Conservation (phyloP, 2,797 vertebrate species). For the Echiichthys vipera region DNA sequence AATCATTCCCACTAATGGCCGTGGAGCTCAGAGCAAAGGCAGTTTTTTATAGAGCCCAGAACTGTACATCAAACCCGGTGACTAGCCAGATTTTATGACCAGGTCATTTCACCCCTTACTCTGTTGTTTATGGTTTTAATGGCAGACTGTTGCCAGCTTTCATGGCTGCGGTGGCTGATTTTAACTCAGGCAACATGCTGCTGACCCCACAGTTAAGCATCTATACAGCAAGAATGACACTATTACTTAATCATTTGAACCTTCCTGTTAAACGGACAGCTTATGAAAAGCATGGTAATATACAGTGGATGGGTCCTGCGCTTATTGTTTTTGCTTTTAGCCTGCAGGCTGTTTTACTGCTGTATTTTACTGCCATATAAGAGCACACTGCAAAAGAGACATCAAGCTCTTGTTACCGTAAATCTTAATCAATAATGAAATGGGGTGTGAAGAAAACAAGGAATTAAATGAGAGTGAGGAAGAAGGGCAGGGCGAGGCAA, state of each 20-base stretch:
- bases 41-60: constrained; percentile 70
- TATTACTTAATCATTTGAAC: constrained; percentile 45
- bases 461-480: constrained; percentile 38
- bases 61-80: constrained; percentile 80
- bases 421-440: constrained; percentile 70
- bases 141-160: constrained; percentile 71
- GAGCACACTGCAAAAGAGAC: constrained; percentile 51
- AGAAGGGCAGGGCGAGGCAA: constrained; percentile 7
- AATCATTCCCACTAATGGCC: constrained; percentile 82
- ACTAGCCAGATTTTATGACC: constrained; percentile 72
- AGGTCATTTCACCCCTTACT: constrained; percentile 69
- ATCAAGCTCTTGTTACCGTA: constrained; percentile 47
- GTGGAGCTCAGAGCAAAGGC: constrained; percentile 68
- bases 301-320: background rate
- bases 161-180: constrained; percentile 64
- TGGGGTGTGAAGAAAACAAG: constrained; percentile 51
- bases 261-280: constrained; percentile 41
- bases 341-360: constrained; percentile 7
- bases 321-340: background rate
- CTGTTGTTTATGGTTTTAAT: constrained; percentile 80
- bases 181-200: constrained; percentile 75
- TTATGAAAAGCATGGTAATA: constrained; percentile 31
- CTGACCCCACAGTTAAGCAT: constrained; percentile 48
- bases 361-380: background rate
- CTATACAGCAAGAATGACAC: constrained; percentile 55